Base-by-base conservation (phyloP, 2,113 vertebrate species). In the Perognathus longimembris region DNA sequence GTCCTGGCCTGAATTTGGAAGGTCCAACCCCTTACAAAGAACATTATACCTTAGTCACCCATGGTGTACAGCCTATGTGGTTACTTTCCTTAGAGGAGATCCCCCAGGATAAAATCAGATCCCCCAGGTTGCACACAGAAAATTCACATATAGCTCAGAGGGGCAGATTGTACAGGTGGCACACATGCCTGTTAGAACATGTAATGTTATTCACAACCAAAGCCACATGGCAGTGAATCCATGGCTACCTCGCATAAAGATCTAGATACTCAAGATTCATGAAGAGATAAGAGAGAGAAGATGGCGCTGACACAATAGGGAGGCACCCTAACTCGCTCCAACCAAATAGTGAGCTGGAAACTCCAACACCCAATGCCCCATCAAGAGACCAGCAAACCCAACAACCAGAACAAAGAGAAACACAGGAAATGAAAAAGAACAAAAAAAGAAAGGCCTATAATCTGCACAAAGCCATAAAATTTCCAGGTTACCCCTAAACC, bases 211-310 rank as follows among this genome's bases (percentile, higher is more conserved):
- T 57, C 40, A 42, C 28, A 81, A 83, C 57, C 42, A 36, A 75
- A 45, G 70, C 70, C 95, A 94, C 61, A 94, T 24, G 75, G 93
- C 15, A 2, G 57, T 95, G 86, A 86, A 79, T 74, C 81, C 79
- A 70, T 88, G 67, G 45, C 40, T 76, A 77, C 42, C 79, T 93
- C 85, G 59, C 30, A 42, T 7, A 40, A 73, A 32, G 12, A 79
- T 40, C 32, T 14, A 17, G 93, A 26, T 79, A 77, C 80, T 10
- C 42, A 18, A 82, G 88, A 88, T 78, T 61, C 54, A 20, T 67
- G 90, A 78, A 78, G 38, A 76, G 18, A 63, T 17, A 50, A 40
- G 20, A 71, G 34, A 15, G 50, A 18, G 50, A 54, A 54, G 45
- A 45, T n/a, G n/a, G n/a, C n/a, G n/a, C n/a, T n/a, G n/a, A n/a